Conservation (phyloP, 2,113 vertebrate genomes). For the Eleginops maclovinus region DNA sequence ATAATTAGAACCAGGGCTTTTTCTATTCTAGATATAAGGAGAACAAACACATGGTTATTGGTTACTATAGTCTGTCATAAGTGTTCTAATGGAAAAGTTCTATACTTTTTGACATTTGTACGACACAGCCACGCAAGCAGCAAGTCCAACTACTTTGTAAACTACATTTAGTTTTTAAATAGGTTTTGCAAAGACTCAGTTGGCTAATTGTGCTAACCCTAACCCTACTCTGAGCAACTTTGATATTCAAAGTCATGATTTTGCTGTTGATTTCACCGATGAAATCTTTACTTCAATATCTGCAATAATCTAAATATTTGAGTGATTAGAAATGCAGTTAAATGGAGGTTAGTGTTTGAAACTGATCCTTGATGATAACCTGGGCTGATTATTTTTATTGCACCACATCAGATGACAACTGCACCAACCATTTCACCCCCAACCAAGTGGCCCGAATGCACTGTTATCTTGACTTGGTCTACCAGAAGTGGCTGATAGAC, state of each 20-base stretch:
- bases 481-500: conserved; percentile 90
- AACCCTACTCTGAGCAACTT: no score
- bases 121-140: background rate
- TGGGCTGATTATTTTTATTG: background rate
- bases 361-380: background rate
- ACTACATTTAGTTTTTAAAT: background rate
- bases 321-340: background rate
- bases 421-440: conserved; percentile 96
- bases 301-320: background rate
- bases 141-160: background rate
- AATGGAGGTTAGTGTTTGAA: no score
- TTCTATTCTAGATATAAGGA: background rate
- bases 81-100: background rate
- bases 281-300: background rate
- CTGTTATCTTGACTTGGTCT: conserved; percentile 95
- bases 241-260: no score
- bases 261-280: background rate
- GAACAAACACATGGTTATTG: background rate
- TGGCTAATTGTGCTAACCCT: background rate
- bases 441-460: conserved; percentile 99
- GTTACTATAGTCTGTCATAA: background rate
- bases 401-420: conserved; percentile 90
- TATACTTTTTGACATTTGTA: background rate
- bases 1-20: background rate
- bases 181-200: background rate